Evolutionary conservation across 2,113 vertebrate genomes (phyloP).

Genomic region (Brachyistius frenatus): DNA sequence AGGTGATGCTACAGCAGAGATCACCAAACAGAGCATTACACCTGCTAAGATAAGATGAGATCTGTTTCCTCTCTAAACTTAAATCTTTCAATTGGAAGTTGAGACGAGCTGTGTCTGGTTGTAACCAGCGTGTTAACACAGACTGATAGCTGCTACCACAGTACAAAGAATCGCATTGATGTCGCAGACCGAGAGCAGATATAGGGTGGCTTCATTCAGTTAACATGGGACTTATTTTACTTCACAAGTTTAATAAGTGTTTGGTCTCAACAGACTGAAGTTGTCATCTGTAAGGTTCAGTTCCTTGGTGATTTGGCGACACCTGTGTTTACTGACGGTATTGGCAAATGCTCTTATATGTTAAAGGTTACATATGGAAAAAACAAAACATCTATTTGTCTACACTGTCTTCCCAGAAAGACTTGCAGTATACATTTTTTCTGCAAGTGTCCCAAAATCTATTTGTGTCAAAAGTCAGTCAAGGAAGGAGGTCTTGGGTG

Average conservation of each 20-base stretch:
- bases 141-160: neutral
- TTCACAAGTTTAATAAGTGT: neutral
- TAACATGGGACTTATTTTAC: neutral
- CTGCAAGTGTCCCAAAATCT: neutral
- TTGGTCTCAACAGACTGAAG: neutral
- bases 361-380: no score
- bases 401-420: no score
- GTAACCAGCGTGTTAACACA: neutral
- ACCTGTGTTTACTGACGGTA: no score
- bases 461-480: neutral
- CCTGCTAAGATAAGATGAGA: no score
- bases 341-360: no score
- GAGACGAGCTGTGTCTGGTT: conserved; percentile 10
- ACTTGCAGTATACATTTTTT: no score
- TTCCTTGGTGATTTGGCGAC: no score
- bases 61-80: neutral
- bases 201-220: conserved; percentile 5
- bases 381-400: no score
- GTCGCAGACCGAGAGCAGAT: neutral
- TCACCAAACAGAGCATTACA: neutral
- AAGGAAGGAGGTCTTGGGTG: neutral
- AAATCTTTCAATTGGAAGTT: neutral
- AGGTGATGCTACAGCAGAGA: neutral
- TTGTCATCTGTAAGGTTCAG: neutral
- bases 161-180: conserved; percentile 12